These are phyloP conservation scores for Zaprionus lineosus DNA, from an alignment of 2,888 invertebrate species.

Conservation along the genomic window DNA sequence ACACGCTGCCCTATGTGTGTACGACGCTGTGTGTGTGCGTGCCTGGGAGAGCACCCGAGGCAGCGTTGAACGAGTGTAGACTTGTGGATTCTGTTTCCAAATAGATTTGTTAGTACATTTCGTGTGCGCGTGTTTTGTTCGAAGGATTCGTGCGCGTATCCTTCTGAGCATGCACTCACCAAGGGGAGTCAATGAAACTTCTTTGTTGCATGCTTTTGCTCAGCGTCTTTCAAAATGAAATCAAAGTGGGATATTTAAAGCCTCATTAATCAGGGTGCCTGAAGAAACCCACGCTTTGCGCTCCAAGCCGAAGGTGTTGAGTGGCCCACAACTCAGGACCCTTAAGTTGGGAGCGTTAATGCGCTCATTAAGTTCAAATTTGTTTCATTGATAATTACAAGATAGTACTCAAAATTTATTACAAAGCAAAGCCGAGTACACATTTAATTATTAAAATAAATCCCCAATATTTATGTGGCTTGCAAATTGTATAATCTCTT, in stretches of 20 bases:
- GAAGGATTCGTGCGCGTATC: conserved; percentile 15
- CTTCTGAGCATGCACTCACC: conserved; percentile 26
- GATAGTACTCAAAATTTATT: conserved; percentile 1
- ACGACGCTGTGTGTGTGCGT: background rate
- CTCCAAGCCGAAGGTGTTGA: conserved; percentile 33
- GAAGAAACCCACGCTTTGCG: conserved; percentile 33
- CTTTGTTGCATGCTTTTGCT: conserved; percentile 67
- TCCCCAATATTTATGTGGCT: no score
- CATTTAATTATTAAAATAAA: no score
- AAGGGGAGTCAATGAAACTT: conserved; percentile 76
- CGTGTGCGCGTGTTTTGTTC: conserved; percentile 40
- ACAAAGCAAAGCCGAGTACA: background rate
- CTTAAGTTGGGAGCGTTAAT: conserved; percentile 55
- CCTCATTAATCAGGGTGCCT: conserved; percentile 79
- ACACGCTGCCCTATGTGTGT: conserved; percentile 21
- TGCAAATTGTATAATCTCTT: no score
- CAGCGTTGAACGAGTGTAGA: conserved; percentile 47
- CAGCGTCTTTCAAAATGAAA: conserved; percentile 76
- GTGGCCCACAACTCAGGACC: conserved; percentile 22
- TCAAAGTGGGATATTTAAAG: conserved; percentile 82
- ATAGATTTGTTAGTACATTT: conserved; percentile 33
- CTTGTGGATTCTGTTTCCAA: conserved; percentile 64
- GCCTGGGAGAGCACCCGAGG: conserved; percentile 41
- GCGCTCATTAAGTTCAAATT: conserved; percentile 72
- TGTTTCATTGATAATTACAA: conserved; percentile 72